These are phyloP conservation scores for Siniperca undulata DNA, from an alignment of 2,797 vertebrate genomes.

Conservation along the genomic window DNA sequence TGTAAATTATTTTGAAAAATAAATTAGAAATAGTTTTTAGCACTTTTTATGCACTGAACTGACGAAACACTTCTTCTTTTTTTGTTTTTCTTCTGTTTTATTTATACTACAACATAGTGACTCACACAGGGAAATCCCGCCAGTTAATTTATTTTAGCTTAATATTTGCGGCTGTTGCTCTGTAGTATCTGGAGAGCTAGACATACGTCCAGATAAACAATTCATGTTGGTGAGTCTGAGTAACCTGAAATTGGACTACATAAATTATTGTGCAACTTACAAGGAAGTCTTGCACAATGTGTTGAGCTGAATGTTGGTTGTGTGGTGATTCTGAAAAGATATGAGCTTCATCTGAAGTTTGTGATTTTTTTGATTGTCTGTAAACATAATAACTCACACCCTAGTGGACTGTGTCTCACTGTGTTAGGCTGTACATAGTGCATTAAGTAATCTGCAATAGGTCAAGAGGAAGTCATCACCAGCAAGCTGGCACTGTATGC, in stretches of 20 bases:
- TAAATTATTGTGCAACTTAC: slow-evolving; percentile 16
- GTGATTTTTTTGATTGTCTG: slow-evolving; percentile 24
- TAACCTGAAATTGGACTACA: neutral
- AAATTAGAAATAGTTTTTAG: neutral
- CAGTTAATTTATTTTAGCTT: neutral
- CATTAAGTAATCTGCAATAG: neutral
- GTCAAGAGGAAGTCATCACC: neutral
- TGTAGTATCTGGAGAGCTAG: too few relatives aligned
- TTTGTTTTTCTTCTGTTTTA: neutral
- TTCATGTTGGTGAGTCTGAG: neutral
- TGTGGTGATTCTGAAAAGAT: slow-evolving; percentile 47
- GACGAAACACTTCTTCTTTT: neutral
- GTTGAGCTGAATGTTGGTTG: neutral
- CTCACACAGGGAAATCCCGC: neutral
- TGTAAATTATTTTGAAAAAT: neutral
- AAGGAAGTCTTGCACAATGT: slow-evolving; percentile 43
- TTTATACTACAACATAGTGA: neutral
- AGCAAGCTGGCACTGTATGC: neutral
- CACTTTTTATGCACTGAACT: neutral
- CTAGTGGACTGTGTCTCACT: neutral
- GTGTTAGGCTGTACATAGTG: neutral
- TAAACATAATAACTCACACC: neutral
- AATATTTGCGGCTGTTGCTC: neutral
- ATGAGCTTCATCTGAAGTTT: slow-evolving; percentile 49
- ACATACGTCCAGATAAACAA: too few relatives aligned